These are phyloP conservation scores for Hycleus cichorii DNA, from an alignment of 1,140 invertebrate genomes.

Conservation along the genomic window DNA sequence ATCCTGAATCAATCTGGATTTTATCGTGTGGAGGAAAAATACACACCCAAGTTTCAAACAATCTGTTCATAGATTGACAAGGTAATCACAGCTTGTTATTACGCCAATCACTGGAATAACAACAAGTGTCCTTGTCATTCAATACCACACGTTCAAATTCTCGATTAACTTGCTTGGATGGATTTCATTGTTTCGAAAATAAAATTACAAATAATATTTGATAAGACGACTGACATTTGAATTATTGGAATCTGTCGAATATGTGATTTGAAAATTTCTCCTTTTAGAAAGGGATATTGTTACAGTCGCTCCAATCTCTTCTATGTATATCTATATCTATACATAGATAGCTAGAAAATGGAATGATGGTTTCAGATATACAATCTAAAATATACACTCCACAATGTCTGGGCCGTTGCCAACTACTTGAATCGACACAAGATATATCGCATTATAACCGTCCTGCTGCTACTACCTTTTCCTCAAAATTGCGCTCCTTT, in stretches of 20 bases:
- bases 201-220: too few species aligned
- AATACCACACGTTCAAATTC: conserved; percentile 15
- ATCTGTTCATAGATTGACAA: conserved; percentile 15
- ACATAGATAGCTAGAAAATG: too few species aligned
- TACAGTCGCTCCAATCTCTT: too few species aligned
- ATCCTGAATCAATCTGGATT: too few species aligned
- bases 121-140: conserved; percentile 20
- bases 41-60: neutral
- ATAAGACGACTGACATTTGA: too few species aligned
- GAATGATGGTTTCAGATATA: too few species aligned
- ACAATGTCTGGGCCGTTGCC: conserved; percentile 12
- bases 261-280: too few species aligned
- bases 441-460: conserved; percentile 14
- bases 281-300: too few species aligned
- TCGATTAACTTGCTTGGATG: conserved; percentile 1
- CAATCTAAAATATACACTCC: neutral
- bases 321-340: too few species aligned
- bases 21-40: too few species aligned
- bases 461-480: conserved; percentile 11
- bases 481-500: neutral
- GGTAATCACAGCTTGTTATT: conserved; percentile 19
- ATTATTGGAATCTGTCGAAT: too few species aligned
- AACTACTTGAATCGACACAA: conserved; percentile 7
- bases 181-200: too few species aligned
- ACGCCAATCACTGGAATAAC: conserved; percentile 9